Conservation (phyloP, 2,888 invertebrate species). For the Mystacides longicornis region DNA sequence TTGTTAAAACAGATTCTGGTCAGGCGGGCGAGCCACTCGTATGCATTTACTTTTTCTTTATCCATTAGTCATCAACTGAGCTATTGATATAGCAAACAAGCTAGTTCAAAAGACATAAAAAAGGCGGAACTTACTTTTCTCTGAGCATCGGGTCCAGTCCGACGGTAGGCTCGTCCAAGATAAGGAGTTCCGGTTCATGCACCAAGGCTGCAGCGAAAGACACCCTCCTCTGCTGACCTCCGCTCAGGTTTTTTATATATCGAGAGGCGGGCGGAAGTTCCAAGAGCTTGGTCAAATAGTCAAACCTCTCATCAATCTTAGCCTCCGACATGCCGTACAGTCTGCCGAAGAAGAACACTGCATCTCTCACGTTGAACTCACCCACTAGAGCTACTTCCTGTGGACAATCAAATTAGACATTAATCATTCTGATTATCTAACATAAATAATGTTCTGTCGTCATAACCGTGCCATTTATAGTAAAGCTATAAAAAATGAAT, state of each 20-base stretch:
- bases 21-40: no score
- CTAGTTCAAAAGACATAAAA: slow-evolving; percentile 20
- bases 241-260: slow-evolving; percentile 67
- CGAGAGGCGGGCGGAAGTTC: slow-evolving; percentile 65
- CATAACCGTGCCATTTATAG: no score
- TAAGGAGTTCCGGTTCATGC: slow-evolving; percentile 80
- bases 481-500: no score
- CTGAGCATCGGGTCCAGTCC: slow-evolving; percentile 85
- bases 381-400: slow-evolving; percentile 73
- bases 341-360: slow-evolving; percentile 79
- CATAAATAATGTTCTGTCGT: no score
- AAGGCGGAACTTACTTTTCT: slow-evolving; percentile 53
- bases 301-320: slow-evolving; percentile 57
- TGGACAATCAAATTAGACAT: background rate
- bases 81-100: no score
- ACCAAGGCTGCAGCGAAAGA: slow-evolving; percentile 84
- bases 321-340: slow-evolving; percentile 69
- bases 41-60: no score
- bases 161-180: slow-evolving; percentile 91
- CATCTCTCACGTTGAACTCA: slow-evolving; percentile 76
- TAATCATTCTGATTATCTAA: no score
- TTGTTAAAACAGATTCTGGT: no score
- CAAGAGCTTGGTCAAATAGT: slow-evolving; percentile 61
- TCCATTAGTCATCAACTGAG: no score
- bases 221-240: slow-evolving; percentile 84